Evolutionary conservation across 23 tunicate genomes (phyloP), one percentile per base, ranked within the genome.

Genomic region (Botrylloides violaceus): DNA sequence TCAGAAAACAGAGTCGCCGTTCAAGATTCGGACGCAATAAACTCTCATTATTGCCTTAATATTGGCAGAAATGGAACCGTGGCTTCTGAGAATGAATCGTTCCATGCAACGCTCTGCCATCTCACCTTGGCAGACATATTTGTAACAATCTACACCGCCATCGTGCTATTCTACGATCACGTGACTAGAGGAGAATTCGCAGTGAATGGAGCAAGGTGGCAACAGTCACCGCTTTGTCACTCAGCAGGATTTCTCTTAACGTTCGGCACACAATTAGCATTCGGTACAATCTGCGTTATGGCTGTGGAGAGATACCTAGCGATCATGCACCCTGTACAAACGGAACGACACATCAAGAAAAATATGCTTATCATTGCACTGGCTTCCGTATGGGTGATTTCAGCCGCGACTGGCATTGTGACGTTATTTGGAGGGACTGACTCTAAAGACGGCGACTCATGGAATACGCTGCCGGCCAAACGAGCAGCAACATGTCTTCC

Each of bases 401-500:
- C 96, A 0, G 43, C 81, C 20, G 80, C 80, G 0, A 81, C 96
- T 22, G 96, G 75, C 22, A 71, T 82, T 2, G 88, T 82, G 29
- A 88, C 96, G 15, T 32, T 88, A 63, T 81, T 55, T 68, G 84
- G 86, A 68, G 77, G 76, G 12, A 77, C 63, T 22, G 77, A 62
- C 32, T 19, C 31, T 28, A 55, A n/a, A 1, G n/a, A 29, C 34
- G 21, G 21, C 12, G 56, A 63, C 4, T 61, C 27, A 7, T 38
- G 26, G 58, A 34, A 31, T 43, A 75, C 65, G 64, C 37, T 87
- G 35, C 86, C 95, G 7, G 62, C 82, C 4, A 29, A 59, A 23
- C 81, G 77, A 65, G 96, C 87, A 12, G 96, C 96, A 18, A 57
- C 86, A 25, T 88, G 96, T 66, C 72, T 88, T 5, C 96, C 96